Base-by-base conservation (phyloP, 2,113 vertebrate species). In the Triplophysa rosa region DNA sequence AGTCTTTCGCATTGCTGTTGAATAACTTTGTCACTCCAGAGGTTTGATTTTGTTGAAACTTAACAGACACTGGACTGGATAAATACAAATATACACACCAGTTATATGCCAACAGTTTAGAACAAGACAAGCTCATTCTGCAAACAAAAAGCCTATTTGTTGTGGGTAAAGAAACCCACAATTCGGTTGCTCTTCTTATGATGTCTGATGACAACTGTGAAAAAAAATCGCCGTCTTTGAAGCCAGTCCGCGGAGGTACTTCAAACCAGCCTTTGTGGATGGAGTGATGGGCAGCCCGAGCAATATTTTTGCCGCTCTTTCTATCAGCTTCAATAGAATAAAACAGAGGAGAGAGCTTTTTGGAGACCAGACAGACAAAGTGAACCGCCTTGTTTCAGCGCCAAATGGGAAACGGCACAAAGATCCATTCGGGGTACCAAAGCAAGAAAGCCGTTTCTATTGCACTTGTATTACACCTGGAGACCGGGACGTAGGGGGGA, bases 391-490 rank as follows among this genome's bases (percentile, higher is more conserved):
- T 63, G 58, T 70, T 70, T 58, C 7, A 1, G 12, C 17, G 77
- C 77, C 77, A 79, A 79, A 79, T 62, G 40, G 66, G 77, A 79
- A 69, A 62, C 54, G 14, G 42, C 56, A 69, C 77, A 62, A 19
- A 26, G 42, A 62, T 49, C 16, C 66, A 52, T 82, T 68, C 6
- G n/a, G 73, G 33, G 58, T 62, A 81, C 76, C 79, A 81, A 76
- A 81, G 79, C 54, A 71, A 63, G 67, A 73, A 65, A 29, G 73
- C 24, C 56, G 52, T 47, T 61, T 26, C 77, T 61, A 69, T 47
- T 61, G 77, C 23, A 42, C 65, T 81, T 81, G 61, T 40, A 81
- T 81, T 65, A 26, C 58, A 69, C 65, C 73, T 64, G 54, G 80
- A 54, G 58, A 23, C 17, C 49, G 0, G 3, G 13, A 21, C 10